Evolutionary conservation across 2,888 invertebrate species (phyloP).

Genomic region (Thalpophila matura): DNA sequence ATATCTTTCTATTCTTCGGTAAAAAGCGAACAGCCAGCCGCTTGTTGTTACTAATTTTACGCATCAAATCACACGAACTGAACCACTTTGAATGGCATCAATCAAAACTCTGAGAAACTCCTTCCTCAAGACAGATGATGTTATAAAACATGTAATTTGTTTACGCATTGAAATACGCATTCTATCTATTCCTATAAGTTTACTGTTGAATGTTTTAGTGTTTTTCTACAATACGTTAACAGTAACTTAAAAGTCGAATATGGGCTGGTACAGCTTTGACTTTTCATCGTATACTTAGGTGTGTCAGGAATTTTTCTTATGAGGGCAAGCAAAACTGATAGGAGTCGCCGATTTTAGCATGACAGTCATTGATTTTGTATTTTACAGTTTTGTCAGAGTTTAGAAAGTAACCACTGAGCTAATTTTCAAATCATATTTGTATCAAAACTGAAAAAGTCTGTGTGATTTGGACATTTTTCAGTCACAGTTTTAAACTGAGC

Average conservation of each 20-base stretch:
- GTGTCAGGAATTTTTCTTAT: not conserved
- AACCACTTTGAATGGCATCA: constrained; percentile 64
- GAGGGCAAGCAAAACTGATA: not conserved
- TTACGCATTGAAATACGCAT: constrained; percentile 46
- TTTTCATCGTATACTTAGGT: not conserved
- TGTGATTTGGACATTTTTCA: constrained; percentile 58
- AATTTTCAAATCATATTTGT: constrained; percentile 10
- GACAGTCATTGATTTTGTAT: not conserved
- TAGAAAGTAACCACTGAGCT: not conserved
- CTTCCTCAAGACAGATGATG: constrained; percentile 49
- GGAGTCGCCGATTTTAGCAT: not conserved
- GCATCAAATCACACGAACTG: constrained; percentile 73
- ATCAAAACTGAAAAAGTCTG: constrained; percentile 46
- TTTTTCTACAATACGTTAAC: not conserved
- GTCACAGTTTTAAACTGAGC: constrained; percentile 63
- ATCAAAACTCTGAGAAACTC: constrained; percentile 57
- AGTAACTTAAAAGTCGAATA: not conserved
- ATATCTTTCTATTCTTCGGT: constrained; percentile 54
- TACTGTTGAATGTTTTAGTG: not conserved
- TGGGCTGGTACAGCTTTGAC: not conserved
- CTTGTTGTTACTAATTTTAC: constrained; percentile 76
- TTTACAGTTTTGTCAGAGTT: not conserved
- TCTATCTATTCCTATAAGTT: constrained; percentile 8
- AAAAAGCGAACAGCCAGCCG: constrained; percentile 60
- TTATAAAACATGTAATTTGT: constrained; percentile 51